Percentiles rank a stretch among this genome's conserved stretches.
phyloP scores from a whole-genome alignment of 2,113 vertebrate species.

The Carollia perspicillata region DNA sequence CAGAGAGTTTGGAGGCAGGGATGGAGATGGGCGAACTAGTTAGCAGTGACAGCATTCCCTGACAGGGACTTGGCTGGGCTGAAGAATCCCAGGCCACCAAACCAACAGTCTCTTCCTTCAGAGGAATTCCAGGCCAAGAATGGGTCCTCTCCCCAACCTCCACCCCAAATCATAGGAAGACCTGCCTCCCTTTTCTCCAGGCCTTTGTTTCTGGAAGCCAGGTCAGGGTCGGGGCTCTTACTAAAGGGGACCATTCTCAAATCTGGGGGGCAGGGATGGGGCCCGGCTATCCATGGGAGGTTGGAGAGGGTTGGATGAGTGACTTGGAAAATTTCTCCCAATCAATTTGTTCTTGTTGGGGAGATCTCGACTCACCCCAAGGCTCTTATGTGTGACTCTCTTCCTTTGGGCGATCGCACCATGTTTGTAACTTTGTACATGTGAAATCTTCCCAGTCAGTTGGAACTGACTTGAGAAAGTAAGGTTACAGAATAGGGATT shows the following conservation, averaged over 20 bases:
- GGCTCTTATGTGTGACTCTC: neutral
- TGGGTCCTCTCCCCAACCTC: neutral
- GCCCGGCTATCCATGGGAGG: neutral
- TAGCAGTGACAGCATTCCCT: neutral
- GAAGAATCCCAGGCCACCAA: neutral
- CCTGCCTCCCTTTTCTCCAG: neutral
- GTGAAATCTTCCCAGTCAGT: neutral
- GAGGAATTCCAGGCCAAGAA: neutral
- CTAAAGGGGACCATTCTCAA: neutral
- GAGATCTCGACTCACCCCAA: neutral
- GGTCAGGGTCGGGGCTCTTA: neutral
- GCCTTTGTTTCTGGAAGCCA: constrained; percentile 39
- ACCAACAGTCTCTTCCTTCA: neutral
- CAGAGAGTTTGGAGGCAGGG: neutral
- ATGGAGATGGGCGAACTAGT: neutral
- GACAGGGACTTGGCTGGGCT: too few species aligned
- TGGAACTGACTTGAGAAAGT: constrained; percentile 31
- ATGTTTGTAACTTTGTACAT: neutral
- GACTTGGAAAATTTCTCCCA: neutral
- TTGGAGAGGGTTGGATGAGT: neutral
- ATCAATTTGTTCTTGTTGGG: neutral
- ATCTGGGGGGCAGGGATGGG: neutral
- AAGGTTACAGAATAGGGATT: neutral
- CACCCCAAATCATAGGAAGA: neutral
- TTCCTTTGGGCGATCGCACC: neutral